These are phyloP conservation scores for Columbina picui DNA, from an alignment of 2,113 vertebrate species.

Conservation along the genomic window DNA sequence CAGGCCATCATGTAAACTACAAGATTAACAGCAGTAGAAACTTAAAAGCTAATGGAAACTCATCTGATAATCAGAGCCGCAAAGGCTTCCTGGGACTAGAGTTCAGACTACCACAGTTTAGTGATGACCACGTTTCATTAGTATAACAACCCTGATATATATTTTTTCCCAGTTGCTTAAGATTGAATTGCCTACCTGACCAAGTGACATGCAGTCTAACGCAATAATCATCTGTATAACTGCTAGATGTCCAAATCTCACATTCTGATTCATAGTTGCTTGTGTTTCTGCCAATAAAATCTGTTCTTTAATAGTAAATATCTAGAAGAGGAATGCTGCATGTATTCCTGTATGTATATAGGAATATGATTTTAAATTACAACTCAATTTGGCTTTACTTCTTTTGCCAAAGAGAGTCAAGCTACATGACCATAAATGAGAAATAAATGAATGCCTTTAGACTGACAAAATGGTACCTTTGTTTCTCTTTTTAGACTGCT, in stretches of 20 bases:
- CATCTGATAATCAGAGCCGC: neutral
- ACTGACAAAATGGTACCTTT: conserved; percentile 1
- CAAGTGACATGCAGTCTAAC: neutral
- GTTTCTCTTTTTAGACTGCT: neutral
- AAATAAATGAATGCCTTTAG: neutral
- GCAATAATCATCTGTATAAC: neutral
- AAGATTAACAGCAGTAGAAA: neutral
- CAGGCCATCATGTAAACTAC: neutral
- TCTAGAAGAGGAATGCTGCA: neutral
- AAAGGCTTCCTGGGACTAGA: neutral
- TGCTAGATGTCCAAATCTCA: neutral
- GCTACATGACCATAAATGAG: neutral
- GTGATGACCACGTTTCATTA: accelerated
- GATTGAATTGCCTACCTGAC: neutral
- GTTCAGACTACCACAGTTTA: neutral
- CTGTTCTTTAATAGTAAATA: neutral
- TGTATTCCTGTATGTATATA: neutral
- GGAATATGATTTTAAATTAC: neutral
- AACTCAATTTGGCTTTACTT: neutral
- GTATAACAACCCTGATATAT: neutral
- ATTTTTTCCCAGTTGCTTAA: neutral
- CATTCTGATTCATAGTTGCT: neutral
- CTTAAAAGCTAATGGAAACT: neutral
- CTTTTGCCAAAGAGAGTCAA: neutral
- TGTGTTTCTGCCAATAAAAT: neutral